These are phyloP conservation scores for Recurvirostra avosetta DNA, from an alignment of 2,113 vertebrate species.

Conservation along the genomic window DNA sequence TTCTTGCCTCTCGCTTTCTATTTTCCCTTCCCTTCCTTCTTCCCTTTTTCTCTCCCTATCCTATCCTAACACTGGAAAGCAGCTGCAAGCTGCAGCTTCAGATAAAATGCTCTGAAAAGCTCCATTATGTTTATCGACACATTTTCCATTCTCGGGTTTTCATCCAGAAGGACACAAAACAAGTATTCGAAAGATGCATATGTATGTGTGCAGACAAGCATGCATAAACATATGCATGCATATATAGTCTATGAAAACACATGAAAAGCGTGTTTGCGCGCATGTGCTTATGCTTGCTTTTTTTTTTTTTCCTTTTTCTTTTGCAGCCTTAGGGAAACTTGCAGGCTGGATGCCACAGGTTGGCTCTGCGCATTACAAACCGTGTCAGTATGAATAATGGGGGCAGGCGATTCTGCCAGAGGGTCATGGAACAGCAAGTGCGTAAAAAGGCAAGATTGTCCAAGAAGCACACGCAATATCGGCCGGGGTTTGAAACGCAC, in stretches of 20 bases:
- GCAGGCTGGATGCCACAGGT: conserved; percentile 42
- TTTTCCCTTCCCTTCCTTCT: not conserved
- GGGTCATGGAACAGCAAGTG: conserved; percentile 60
- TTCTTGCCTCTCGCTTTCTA: not conserved
- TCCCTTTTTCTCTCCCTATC: not conserved
- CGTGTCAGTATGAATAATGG: conserved; percentile 68
- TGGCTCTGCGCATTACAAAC: conserved; percentile 4
- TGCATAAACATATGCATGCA: not conserved
- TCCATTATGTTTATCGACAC: not conserved
- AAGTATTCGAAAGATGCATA: not conserved
- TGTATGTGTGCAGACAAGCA: not conserved
- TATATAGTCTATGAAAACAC: not conserved
- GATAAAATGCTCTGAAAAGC: not conserved
- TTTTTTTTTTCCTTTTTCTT: not conserved
- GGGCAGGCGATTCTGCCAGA: conserved; percentile 43
- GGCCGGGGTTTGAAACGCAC: rapidly evolving
- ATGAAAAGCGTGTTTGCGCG: rapidly evolving
- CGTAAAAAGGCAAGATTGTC: not conserved
- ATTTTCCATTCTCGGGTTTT: not conserved
- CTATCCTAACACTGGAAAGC: not conserved
- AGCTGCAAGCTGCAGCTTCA: not conserved
- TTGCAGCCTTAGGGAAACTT: not conserved
- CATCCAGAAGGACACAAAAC: not conserved
- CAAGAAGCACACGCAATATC: not conserved
- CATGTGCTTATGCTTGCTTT: not conserved